Percentiles rank a stretch among this genome's conserved stretches.
Evolutionary conservation across 2,113 vertebrate genomes (phyloP).

Genomic region (Willisornis vidua): DNA sequence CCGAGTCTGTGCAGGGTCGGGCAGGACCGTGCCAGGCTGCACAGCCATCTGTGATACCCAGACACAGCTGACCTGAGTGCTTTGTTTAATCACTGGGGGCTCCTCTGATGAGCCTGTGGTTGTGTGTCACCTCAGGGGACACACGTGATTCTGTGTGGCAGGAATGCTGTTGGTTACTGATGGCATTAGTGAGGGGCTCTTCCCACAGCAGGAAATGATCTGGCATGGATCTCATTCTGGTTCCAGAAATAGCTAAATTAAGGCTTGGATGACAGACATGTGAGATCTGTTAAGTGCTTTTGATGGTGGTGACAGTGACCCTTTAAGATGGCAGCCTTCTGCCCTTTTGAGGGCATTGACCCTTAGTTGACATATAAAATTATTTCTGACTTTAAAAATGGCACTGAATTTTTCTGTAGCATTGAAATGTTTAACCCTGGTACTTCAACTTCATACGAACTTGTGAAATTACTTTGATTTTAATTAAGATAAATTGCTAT

Average conservation of each 20-base stretch:
- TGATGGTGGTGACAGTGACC: neutral
- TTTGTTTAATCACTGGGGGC: neutral
- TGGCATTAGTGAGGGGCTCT: neutral
- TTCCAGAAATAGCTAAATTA: neutral
- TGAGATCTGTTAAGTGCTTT: neutral
- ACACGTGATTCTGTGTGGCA: neutral
- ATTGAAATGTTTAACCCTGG: constrained; percentile 23
- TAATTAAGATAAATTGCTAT: constrained; percentile 52
- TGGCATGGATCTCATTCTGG: neutral
- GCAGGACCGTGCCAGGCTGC: neutral
- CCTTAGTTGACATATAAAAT: neutral
- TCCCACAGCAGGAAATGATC: neutral
- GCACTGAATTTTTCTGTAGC: neutral
- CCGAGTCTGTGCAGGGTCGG: neutral
- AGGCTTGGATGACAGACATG: neutral
- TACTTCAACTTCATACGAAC: neutral
- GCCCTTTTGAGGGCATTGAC: neutral
- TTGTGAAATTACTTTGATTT: constrained; percentile 51
- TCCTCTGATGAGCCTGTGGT: neutral
- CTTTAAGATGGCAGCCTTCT: neutral
- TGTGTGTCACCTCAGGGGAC: neutral
- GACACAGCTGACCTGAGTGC: no score
- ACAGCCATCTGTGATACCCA: neutral
- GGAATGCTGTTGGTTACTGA: neutral
- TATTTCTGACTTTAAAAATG: neutral